These are phyloP conservation scores for Puffinus mauretanicus DNA, from an alignment of 2,113 vertebrate species.

Conservation along the genomic window DNA sequence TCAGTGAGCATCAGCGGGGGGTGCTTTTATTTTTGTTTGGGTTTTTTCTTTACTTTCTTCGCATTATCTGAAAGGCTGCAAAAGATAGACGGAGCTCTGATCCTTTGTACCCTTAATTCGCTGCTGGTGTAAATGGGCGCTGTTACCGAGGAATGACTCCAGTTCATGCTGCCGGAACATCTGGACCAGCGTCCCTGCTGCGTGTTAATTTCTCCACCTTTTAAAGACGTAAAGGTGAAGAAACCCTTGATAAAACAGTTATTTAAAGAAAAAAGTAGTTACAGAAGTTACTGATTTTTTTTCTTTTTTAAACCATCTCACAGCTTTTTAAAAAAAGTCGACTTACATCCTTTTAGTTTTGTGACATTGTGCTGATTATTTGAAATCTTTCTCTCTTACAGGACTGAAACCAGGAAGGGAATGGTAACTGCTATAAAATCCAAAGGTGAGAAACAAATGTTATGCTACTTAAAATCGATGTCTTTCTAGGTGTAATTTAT, in stretches of 20 bases:
- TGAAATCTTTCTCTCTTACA: conserved; percentile 69
- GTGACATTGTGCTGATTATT: neutral
- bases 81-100: neutral
- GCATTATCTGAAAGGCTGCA: neutral
- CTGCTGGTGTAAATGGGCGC: neutral
- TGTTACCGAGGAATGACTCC: neutral
- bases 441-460: conserved; percentile 78
- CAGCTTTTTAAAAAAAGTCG: neutral
- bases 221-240: neutral
- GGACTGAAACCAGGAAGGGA: conserved; percentile 69
- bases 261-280: neutral
- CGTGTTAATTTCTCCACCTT: neutral
- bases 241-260: neutral
- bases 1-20: neutral
- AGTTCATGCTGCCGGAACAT: neutral
- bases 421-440: conserved; percentile 72
- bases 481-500: neutral
- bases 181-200: neutral
- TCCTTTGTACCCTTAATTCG: neutral
- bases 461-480: accelerated
- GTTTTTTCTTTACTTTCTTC: neutral
- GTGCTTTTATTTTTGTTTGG: neutral
- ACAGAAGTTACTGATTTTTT: neutral
- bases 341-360: neutral
- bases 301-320: neutral